phyloP scores from a whole-genome alignment of 2,797 vertebrate species.

The Galagoides demidoff region DNA sequence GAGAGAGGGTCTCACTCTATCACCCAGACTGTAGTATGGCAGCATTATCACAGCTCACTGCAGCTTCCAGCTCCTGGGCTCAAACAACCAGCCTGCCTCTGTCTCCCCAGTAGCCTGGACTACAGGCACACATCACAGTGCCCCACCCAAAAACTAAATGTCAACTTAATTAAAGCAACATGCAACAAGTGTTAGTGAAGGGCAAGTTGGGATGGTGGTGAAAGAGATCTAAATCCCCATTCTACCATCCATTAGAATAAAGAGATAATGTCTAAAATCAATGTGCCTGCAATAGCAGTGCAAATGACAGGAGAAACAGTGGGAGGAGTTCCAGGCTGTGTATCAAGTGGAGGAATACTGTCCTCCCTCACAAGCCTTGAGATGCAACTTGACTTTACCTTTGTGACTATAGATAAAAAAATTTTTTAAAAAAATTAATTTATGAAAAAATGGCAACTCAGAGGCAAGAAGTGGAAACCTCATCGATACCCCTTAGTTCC shows the following conservation, averaged over 20 bases:
- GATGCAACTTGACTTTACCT: background rate
- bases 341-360: background rate
- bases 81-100: background rate
- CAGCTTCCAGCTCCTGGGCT: background rate
- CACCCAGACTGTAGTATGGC: background rate
- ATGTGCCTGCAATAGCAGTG: background rate
- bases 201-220: background rate
- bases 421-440: background rate
- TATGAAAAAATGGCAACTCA: background rate
- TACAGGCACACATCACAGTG: background rate
- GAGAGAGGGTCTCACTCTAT: background rate
- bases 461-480: background rate
- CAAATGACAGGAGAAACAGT: background rate
- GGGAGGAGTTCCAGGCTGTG: background rate
- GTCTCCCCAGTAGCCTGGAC: background rate
- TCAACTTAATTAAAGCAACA: background rate
- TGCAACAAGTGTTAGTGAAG: background rate
- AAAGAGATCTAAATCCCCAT: background rate
- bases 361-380: background rate
- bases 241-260: background rate
- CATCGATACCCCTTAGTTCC: background rate
- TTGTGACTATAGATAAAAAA: background rate
- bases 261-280: background rate
- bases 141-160: background rate
- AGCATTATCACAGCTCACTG: background rate